Percentiles rank a stretch among this genome's conserved stretches.
These are phyloP conservation scores for Brienomyrus longianalis DNA, from an alignment of 2,113 vertebrate genomes.

Conservation along the genomic window DNA sequence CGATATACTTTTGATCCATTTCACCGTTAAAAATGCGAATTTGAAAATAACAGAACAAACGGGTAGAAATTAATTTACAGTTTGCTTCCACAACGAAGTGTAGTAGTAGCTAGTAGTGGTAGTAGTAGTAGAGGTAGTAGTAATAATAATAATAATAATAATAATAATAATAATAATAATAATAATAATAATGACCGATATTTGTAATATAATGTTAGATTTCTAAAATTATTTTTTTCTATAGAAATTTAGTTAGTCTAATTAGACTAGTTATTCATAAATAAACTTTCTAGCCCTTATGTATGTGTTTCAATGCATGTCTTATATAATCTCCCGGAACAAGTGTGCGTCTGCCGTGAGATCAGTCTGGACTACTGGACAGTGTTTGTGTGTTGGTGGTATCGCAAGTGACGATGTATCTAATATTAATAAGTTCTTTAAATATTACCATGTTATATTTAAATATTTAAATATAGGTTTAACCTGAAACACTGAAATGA, in stretches of 20 bases:
- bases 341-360: neutral
- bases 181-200: neutral
- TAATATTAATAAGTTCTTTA: neutral
- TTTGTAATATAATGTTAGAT: neutral
- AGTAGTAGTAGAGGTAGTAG: neutral
- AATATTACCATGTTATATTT: neutral
- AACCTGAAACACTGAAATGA: neutral
- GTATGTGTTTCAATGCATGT: neutral
- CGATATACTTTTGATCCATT: neutral
- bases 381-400: neutral
- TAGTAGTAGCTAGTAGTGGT: neutral
- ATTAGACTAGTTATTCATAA: neutral
- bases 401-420: neutral
- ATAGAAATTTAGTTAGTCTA: neutral
- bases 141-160: neutral
- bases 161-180: neutral
- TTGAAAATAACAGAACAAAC: neutral
- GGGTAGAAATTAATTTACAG: neutral
- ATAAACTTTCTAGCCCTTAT: neutral
- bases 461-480: slow-evolving; percentile 7
- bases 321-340: neutral
- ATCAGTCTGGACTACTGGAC: neutral
- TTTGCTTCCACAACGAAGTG: neutral
- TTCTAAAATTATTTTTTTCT: neutral
- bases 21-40: neutral